A percentile compares a stretch with the other conserved stretches of the same genome.
Conservation (phyloP, 2,797 vertebrate genomes). For the Kryptopterus vitreolus region DNA sequence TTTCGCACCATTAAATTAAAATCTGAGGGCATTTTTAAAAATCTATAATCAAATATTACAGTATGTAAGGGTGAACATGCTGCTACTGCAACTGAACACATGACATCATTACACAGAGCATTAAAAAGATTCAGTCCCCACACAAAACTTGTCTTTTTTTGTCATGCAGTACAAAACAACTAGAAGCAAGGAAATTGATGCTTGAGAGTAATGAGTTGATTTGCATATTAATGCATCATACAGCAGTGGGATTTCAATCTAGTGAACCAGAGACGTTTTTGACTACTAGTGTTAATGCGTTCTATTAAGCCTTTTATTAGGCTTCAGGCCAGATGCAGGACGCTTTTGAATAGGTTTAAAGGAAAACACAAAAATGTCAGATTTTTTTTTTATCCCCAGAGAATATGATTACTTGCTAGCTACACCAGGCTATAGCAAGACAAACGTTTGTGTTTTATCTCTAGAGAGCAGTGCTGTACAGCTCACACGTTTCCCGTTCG, state of each 20-base stretch:
- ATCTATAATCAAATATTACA: background rate
- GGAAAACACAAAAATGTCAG: background rate
- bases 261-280: constrained; percentile 11
- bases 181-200: constrained; percentile 11
- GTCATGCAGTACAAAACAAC: background rate
- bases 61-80: background rate
- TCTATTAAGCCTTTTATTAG: constrained; percentile 4
- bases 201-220: constrained; percentile 25
- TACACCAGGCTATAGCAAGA: background rate
- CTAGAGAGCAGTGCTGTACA: constrained; percentile 24
- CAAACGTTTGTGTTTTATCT: constrained; percentile 5
- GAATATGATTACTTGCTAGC: background rate
- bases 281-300: constrained; percentile 23
- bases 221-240: constrained; percentile 27
- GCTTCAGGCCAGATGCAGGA: constrained; percentile 1
- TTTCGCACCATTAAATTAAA: background rate
- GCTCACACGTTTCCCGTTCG: constrained; percentile 24
- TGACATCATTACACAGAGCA: background rate
- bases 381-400: background rate
- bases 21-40: background rate
- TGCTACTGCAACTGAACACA: background rate
- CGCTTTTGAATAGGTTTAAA: background rate
- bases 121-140: background rate
- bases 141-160: background rate
- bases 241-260: constrained; percentile 2